Evolutionary conservation across 2,888 invertebrate genomes (phyloP).

Genomic region (Nomada fucata): DNA sequence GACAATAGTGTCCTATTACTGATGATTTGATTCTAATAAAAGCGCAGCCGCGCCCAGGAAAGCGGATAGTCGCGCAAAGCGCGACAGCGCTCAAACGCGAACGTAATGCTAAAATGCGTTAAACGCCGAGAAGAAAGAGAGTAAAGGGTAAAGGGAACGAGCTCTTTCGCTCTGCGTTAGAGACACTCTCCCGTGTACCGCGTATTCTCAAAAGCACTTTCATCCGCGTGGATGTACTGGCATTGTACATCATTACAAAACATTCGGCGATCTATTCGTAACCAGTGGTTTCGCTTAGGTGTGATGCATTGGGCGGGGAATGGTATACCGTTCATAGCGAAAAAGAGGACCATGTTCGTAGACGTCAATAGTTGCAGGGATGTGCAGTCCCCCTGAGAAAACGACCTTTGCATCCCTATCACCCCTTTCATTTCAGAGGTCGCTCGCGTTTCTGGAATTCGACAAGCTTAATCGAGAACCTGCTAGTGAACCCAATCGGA

Average conservation of each 20-base stretch:
- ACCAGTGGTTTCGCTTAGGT: slow-evolving; percentile 44
- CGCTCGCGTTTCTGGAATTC: no score
- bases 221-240: slow-evolving; percentile 29
- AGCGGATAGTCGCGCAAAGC: not conserved
- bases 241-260: slow-evolving; percentile 69
- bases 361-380: no score
- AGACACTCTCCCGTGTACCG: slow-evolving; percentile 18
- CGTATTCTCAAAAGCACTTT: slow-evolving; percentile 48
- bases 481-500: no score
- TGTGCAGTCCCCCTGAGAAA: no score
- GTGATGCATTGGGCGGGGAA: slow-evolving; percentile 17
- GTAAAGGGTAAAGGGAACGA: slow-evolving; percentile 32
- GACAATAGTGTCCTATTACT: not conserved
- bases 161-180: slow-evolving; percentile 24
- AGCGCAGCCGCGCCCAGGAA: not conserved
- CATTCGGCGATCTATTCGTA: slow-evolving; percentile 69
- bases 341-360: slow-evolving; percentile 8
- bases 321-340: not conserved
- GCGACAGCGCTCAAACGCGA: slow-evolving; percentile 12
- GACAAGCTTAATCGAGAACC: no score
- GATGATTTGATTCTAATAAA: slow-evolving; percentile 25
- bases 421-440: not conserved
- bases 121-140: slow-evolving; percentile 34
- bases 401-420: not conserved
- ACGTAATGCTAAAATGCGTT: slow-evolving; percentile 53